phyloP scores from a whole-genome alignment of 2,113 vertebrate species.

The Myiopsitta monachus region DNA sequence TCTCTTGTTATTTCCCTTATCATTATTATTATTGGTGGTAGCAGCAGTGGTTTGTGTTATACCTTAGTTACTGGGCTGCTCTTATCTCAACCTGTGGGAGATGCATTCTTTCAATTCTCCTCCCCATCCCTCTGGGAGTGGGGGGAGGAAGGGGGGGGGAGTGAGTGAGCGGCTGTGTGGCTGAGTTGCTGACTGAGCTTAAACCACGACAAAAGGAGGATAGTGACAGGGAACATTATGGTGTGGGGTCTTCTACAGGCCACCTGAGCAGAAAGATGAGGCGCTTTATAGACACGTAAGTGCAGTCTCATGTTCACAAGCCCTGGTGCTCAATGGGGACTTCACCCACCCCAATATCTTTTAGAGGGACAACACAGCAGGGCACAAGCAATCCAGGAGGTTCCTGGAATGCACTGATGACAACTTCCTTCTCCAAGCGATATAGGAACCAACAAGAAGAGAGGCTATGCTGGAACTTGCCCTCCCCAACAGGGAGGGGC shows the following conservation, averaged over 20 bases:
- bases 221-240: not conserved
- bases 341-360: not conserved
- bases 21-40: too few species aligned
- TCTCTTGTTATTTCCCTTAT: too few species aligned
- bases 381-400: not conserved
- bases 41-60: too few species aligned
- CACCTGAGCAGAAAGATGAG: not conserved
- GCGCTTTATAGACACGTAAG: not conserved
- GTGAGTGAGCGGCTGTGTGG: too few species aligned
- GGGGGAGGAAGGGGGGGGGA: too few species aligned
- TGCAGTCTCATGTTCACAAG: not conserved
- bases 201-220: not conserved
- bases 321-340: not conserved
- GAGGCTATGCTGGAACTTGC: not conserved
- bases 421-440: not conserved
- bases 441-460: not conserved
- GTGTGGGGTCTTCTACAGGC: not conserved
- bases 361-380: not conserved
- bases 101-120: too few species aligned
- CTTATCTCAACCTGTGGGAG: too few species aligned
- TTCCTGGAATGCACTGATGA: not conserved
- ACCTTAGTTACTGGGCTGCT: too few species aligned
- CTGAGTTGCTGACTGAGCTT: too few species aligned
- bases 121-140: too few species aligned
- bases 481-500: not conserved